Evolutionary conservation across 2,113 vertebrate species (phyloP).

Genomic region (Nerophis lumbriciformis): DNA sequence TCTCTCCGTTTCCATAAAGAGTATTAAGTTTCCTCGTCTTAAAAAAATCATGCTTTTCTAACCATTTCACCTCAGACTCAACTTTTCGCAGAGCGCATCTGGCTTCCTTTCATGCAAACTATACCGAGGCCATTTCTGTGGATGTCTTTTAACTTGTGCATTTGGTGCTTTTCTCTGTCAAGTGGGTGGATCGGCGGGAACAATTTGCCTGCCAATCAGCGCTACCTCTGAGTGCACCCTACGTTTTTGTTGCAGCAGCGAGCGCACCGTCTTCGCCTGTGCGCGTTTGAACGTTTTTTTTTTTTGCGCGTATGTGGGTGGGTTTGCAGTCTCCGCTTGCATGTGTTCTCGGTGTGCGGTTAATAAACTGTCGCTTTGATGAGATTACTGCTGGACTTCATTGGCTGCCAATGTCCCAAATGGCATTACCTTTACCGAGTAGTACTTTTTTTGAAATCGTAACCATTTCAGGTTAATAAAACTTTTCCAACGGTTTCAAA

Average conservation of each 20-base stretch:
- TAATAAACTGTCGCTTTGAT: slow-evolving; percentile 42
- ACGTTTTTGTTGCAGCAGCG: slow-evolving; percentile 21
- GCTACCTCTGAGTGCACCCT: slow-evolving; percentile 22
- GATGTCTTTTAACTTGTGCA: slow-evolving; percentile 50
- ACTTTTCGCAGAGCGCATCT: slow-evolving; percentile 25
- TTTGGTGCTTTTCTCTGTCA: slow-evolving; percentile 48
- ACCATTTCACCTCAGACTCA: slow-evolving; percentile 38
- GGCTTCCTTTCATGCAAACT: slow-evolving; percentile 56
- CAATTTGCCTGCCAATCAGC: slow-evolving; percentile 61
- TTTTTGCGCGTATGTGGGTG: not conserved
- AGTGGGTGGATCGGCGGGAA: slow-evolving; percentile 34
- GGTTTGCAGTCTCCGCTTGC: not conserved
- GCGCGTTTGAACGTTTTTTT: not conserved
- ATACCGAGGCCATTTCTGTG: slow-evolving; percentile 41
- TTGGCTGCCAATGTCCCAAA: slow-evolving; percentile 31
- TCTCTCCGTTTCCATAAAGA: slow-evolving; percentile 33
- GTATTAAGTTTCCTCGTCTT: slow-evolving; percentile 40
- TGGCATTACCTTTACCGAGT: slow-evolving; percentile 45
- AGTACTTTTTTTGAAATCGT: not conserved
- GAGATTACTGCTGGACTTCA: slow-evolving; percentile 36
- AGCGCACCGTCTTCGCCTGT: not conserved
- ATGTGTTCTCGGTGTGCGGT: not conserved
- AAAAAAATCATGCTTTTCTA: slow-evolving; percentile 21
- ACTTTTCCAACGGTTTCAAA: not conserved
- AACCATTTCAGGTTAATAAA: not conserved